Conservation (phyloP, 2,888 invertebrate species). For the Seladonia tumulorum region DNA sequence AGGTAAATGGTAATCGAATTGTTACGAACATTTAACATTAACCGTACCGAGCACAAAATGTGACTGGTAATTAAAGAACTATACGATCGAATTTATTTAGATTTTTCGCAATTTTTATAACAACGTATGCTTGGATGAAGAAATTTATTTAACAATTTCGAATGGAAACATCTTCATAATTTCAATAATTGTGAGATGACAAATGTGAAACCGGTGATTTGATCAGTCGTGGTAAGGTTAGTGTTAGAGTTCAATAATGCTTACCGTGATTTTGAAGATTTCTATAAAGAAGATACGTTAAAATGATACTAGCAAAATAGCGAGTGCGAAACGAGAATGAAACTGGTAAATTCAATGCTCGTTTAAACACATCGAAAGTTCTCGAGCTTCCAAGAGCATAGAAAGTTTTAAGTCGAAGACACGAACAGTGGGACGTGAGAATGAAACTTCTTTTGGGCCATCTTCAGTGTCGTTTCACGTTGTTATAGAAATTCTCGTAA, state of each 20-base stretch:
- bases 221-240: background rate
- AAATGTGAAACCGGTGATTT: too few relatives aligned
- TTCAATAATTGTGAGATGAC: too few relatives aligned
- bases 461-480: constrained; percentile 10
- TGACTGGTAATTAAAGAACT: background rate
- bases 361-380: constrained; percentile 5
- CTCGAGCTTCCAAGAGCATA: background rate
- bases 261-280: background rate
- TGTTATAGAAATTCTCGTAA: constrained; percentile 29
- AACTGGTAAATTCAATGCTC: background rate
- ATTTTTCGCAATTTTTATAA: background rate
- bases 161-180: background rate
- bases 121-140: too few relatives aligned
- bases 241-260: background rate
- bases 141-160: too few relatives aligned
- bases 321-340: background rate
- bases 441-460: constrained; percentile 25
- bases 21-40: background rate
- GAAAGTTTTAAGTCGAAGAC: constrained; percentile 10
- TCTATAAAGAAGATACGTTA: background rate
- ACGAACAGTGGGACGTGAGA: background rate
- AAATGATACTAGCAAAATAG: background rate
- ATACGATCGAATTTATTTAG: background rate
- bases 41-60: background rate
- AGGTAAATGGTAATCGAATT: background rate